phyloP scores from a whole-genome alignment of 2,113 vertebrate genomes.

The Grammomys surdaster region DNA sequence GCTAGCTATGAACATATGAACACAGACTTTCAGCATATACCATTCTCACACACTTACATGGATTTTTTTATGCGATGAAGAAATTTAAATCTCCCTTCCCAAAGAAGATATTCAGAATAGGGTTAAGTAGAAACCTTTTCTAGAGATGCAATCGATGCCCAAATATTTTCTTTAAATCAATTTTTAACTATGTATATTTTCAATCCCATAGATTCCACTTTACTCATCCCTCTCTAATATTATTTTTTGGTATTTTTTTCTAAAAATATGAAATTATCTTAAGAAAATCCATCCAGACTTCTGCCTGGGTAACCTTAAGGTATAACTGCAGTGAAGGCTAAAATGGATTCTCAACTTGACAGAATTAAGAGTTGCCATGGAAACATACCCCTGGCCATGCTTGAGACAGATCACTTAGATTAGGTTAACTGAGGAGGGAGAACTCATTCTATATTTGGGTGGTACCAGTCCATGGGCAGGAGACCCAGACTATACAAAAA shows the following conservation, averaged over 20 bases:
- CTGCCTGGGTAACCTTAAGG: neutral
- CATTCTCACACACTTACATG: accelerated
- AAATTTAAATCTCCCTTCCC: neutral
- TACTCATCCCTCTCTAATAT: neutral
- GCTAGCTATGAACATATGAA: neutral
- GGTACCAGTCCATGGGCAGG: too few relatives aligned
- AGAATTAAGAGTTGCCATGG: neutral
- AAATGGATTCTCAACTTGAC: too few relatives aligned
- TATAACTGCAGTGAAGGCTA: neutral
- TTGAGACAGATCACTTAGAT: neutral
- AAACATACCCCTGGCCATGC: too few relatives aligned
- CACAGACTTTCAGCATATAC: neutral
- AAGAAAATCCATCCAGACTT: neutral
- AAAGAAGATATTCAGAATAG: neutral
- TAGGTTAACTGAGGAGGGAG: too few relatives aligned
- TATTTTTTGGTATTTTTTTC: neutral
- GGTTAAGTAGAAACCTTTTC: neutral
- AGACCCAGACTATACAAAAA: neutral
- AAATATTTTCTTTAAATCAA: neutral
- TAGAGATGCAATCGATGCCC: neutral
- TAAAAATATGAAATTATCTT: neutral
- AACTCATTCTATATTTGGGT: too few relatives aligned
- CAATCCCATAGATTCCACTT: neutral
- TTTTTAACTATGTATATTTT: neutral
- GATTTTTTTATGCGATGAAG: neutral